Conservation (phyloP, 2,888 invertebrate species). For the Rhorus exstirpatorius region DNA sequence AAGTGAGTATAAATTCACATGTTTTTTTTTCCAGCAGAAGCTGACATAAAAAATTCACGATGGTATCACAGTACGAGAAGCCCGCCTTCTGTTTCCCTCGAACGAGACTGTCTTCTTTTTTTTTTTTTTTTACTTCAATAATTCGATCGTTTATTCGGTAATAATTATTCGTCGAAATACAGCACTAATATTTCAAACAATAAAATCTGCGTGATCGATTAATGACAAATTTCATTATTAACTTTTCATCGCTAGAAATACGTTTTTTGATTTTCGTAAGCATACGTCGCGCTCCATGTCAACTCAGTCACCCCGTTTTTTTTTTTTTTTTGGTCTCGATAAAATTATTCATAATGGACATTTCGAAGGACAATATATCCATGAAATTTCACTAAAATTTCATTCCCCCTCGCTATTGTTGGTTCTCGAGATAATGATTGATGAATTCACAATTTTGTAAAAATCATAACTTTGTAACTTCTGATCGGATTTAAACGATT, state of each 20-base stretch:
- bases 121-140: background rate
- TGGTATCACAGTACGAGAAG: background rate
- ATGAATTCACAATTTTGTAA: no score
- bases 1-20: conserved; percentile 87
- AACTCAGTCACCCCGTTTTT: no score
- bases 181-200: background rate
- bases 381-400: no score
- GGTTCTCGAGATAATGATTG: no score
- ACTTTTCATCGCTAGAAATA: background rate
- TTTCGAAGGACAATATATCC: no score
- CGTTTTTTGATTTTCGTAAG: background rate
- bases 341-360: no score
- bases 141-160: background rate
- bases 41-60: background rate
- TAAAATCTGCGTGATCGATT: background rate
- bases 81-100: background rate
- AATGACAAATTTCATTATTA: background rate
- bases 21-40: background rate
- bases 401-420: no score
- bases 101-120: no score
- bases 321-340: no score
- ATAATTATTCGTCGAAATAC: no score
- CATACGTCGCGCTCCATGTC: background rate
- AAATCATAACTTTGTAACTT: no score
- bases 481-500: no score